Evolutionary conservation across 1,140 invertebrate species (phyloP).

Genomic region (Papilio dardanus): DNA sequence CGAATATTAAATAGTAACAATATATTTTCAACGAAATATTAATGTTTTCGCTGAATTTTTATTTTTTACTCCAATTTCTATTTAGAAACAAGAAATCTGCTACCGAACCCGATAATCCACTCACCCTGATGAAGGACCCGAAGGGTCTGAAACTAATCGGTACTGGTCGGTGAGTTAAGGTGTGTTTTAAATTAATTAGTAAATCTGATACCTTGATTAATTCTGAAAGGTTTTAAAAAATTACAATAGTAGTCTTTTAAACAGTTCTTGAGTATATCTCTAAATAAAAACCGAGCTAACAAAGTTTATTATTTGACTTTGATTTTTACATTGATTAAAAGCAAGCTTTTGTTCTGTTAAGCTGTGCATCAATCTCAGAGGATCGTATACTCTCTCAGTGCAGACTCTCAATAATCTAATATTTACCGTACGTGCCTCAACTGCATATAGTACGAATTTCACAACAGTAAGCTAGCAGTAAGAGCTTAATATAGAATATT

Average conservation of each 20-base stretch:
- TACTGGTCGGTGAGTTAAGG: no score
- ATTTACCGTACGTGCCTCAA: conserved; percentile 3
- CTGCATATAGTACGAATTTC: neutral
- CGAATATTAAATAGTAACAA: neutral
- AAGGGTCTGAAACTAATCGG: no score
- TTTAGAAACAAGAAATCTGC: no score
- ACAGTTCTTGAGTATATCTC: neutral
- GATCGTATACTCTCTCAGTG: neutral
- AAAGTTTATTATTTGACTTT: no score
- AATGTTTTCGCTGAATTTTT: no score
- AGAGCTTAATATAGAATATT: neutral
- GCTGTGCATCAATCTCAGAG: neutral
- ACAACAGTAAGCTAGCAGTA: neutral
- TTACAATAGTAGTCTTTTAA: neutral
- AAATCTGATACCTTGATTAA: no score
- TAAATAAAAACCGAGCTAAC: neutral
- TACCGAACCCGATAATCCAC: no score
- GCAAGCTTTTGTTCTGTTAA: neutral
- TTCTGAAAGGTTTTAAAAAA: no score
- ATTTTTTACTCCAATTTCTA: no score
- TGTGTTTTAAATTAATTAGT: no score
- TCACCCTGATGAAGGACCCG: no score
- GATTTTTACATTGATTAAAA: neutral
- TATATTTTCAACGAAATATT: no score
- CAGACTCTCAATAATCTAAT: conserved; percentile 3